Evolutionary conservation across 2,888 invertebrate species (phyloP).

Genomic region (Dioctria linearis): DNA sequence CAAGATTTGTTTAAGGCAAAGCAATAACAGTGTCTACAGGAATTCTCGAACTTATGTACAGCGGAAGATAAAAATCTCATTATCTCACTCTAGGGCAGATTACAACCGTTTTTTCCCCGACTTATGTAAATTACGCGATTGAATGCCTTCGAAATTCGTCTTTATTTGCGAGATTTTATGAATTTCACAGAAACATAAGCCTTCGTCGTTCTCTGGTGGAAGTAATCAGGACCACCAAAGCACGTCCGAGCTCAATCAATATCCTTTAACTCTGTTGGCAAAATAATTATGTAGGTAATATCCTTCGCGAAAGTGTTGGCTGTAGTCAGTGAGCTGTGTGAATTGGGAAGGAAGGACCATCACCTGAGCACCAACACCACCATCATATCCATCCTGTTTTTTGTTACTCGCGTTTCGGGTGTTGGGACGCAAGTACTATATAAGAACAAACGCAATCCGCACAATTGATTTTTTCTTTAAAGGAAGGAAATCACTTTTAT

Average conservation of each 20-base stretch:
- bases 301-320: not conserved
- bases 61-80: slow-evolving; percentile 30
- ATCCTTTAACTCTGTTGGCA: slow-evolving; percentile 18
- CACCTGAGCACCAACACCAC: no score
- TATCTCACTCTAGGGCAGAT: slow-evolving; percentile 21
- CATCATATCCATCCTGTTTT: no score
- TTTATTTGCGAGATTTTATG: slow-evolving; percentile 27
- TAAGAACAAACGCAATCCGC: slow-evolving; percentile 8
- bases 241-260: slow-evolving; percentile 19
- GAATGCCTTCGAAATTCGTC: slow-evolving; percentile 36
- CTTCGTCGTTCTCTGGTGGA: not conserved
- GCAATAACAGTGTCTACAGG: slow-evolving; percentile 11
- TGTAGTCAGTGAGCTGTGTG: not conserved
- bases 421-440: no score
- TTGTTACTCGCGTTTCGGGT: no score
- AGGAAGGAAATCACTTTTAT: slow-evolving; percentile 13
- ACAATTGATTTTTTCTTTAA: slow-evolving; percentile 25
- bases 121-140: slow-evolving; percentile 29
- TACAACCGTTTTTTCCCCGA: slow-evolving; percentile 25
- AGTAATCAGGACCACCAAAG: not conserved
- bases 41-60: slow-evolving; percentile 5
- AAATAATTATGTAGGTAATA: not conserved
- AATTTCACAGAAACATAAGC: slow-evolving; percentile 6
- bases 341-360: not conserved
- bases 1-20: slow-evolving; percentile 23